These are phyloP conservation scores for Actinostola sp. DNA, from an alignment of 92 coral and sea anemone species.

Conservation along the genomic window DNA sequence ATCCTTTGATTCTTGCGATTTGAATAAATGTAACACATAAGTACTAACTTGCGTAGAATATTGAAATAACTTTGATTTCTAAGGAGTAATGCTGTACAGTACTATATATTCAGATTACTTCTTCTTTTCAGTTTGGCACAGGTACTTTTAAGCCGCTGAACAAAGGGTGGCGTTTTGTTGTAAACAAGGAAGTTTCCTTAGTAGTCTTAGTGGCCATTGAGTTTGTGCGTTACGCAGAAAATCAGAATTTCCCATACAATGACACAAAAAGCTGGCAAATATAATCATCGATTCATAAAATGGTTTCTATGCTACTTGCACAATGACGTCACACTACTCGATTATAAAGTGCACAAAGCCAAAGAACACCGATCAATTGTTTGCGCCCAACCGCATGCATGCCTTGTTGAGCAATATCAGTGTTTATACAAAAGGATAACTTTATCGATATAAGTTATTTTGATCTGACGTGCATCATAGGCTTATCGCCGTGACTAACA, in stretches of 20 bases:
- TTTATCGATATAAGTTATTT: neutral
- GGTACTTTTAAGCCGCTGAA: neutral
- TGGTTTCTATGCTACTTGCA: slow-evolving; percentile 18
- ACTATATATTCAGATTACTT: neutral
- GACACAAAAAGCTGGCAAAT: neutral
- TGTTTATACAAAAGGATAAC: neutral
- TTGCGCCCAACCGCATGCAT: slow-evolving; percentile 14
- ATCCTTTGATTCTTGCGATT: neutral
- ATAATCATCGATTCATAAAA: neutral
- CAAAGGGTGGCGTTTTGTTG: neutral
- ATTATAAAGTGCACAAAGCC: slow-evolving; percentile 23
- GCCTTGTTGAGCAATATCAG: slow-evolving; percentile 15
- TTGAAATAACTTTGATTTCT: neutral
- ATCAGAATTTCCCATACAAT: neutral
- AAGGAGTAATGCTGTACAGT: neutral
- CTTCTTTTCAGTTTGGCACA: neutral
- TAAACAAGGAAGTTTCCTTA: too few relatives aligned
- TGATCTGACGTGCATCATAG: slow-evolving; percentile 3
- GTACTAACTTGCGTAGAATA: neutral
- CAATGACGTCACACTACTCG: slow-evolving; percentile 4
- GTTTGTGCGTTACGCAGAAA: neutral
- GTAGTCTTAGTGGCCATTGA: too few relatives aligned
- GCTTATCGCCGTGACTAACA: neutral
- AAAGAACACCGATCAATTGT: slow-evolving; percentile 15
- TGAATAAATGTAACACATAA: neutral